Base-by-base conservation (phyloP, 2,888 invertebrate genomes). In the Scaeva pyrastri region DNA sequence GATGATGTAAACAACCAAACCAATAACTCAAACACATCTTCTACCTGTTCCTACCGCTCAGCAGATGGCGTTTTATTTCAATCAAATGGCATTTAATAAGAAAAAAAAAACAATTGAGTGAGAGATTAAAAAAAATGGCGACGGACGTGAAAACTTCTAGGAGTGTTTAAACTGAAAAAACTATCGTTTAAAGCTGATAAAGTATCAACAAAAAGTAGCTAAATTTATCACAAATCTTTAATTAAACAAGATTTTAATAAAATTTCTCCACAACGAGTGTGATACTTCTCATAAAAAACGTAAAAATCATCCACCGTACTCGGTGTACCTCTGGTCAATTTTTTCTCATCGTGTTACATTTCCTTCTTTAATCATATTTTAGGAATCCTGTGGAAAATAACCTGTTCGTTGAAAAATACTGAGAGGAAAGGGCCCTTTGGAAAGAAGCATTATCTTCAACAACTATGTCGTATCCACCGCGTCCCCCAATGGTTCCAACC, bases 391-490 rank as follows among this genome's bases (percentile, higher is more conserved):
- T 77, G 72, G 36, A 56, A 16, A 48, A 73, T 12, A 50, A 19
- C 62, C 60, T 60, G 60, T 74, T 73, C 52, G 75, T 72, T 31
- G 55, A 56, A 58, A 23, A 41, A 23, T 58, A 5, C 10, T 2
- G 19, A 64, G n/a, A 64, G 10, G 16, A 41, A 72, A 70, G 4
- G 39, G 39, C 39, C 43, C 41, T 48, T 36, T 39, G 48, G 6
- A 36, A 48, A 36, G 21, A 31, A 58, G 12, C 45, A 21, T 56
- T 31, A 71, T 71, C 36, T 39, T 60, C 21, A 3, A 41, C 43
- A 45, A n/a, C 16, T 16, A 98, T 98, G 98, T 98, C 98, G 88
- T 98, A 95, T 93, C 98, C 97, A 88, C 96, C 97, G 89, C 95
- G 97, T 90, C 96, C 97, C 62, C 96, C 97, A 21, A 96, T 97